A percentile compares a stretch with the other conserved stretches of the same genome.
Conservation (phyloP, 2,888 invertebrate species). For the Oscheius sp. region DNA sequence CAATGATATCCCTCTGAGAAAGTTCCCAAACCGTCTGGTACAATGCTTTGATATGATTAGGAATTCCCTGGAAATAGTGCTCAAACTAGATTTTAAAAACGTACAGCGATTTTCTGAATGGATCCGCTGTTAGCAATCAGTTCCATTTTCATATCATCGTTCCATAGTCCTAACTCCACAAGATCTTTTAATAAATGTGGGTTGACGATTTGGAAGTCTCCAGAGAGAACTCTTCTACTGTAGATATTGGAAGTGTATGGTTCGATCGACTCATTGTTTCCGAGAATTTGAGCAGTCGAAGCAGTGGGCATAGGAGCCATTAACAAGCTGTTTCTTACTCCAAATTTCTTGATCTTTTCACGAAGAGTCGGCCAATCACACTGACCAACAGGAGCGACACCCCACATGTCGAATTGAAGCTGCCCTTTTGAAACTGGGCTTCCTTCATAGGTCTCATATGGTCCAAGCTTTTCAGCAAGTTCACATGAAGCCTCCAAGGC, state of each 20-base stretch:
- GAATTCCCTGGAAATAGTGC: conserved; percentile 46
- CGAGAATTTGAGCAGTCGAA: conserved; percentile 97
- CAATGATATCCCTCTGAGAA: conserved; percentile 82
- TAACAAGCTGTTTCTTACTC: conserved; percentile 89
- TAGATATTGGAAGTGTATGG: conserved; percentile 98
- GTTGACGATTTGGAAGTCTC: conserved; percentile 80
- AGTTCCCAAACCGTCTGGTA: conserved; percentile 75
- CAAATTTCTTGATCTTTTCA: conserved; percentile 84
- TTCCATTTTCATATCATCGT: conserved; percentile 91
- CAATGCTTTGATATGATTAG: conserved; percentile 72
- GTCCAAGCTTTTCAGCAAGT: conserved; percentile 79
- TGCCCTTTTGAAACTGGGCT: conserved; percentile 93
- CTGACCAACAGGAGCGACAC: conserved; percentile 76
- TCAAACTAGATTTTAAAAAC: background rate
- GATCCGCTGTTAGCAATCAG: conserved; percentile 91
- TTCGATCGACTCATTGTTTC: conserved; percentile 97
- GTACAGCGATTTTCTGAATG: conserved; percentile 76
- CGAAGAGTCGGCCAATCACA: conserved; percentile 90
- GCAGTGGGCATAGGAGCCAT: conserved; percentile 98
- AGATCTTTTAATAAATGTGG: conserved; percentile 92
- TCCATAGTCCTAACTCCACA: conserved; percentile 89
- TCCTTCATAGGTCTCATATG: conserved; percentile 90
- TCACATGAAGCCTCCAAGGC: conserved; percentile 95
- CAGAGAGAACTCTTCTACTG: conserved; percentile 82
- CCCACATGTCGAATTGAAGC: conserved; percentile 97